These are phyloP conservation scores for Orthosia gracilis DNA, from an alignment of 2,888 invertebrate species.

Conservation along the genomic window DNA sequence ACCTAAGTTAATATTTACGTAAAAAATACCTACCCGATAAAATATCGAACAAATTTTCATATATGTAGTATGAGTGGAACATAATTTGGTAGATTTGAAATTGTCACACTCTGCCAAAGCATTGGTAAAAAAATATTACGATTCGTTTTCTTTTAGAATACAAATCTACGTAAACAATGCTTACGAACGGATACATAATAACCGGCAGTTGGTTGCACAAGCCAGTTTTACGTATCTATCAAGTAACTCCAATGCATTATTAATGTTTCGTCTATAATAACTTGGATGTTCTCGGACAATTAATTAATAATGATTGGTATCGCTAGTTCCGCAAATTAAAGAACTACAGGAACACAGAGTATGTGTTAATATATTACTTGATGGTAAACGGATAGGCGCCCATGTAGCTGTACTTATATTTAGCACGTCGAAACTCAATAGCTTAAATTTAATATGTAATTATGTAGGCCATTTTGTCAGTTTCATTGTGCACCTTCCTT, in stretches of 20 bases:
- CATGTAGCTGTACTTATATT: constrained; percentile 1
- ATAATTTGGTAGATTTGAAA: too few relatives aligned
- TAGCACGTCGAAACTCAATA: not conserved
- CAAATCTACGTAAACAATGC: constrained; percentile 26
- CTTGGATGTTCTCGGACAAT: constrained; percentile 43
- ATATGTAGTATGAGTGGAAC: too few relatives aligned
- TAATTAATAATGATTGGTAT: constrained; percentile 40
- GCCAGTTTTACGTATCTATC: constrained; percentile 36
- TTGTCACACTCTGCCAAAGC: too few relatives aligned
- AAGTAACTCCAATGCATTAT: constrained; percentile 50
- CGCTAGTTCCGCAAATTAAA: constrained; percentile 50
- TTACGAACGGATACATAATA: constrained; percentile 45
- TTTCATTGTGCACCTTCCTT: not conserved
- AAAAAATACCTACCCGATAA: too few relatives aligned
- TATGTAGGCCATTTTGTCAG: constrained; percentile 12
- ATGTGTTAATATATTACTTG: constrained; percentile 23
- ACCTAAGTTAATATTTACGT: too few relatives aligned
- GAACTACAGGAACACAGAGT: constrained; percentile 22
- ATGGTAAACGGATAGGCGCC: constrained; percentile 17
- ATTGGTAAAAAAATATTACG: not conserved
- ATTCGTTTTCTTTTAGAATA: not conserved
- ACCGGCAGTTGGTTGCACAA: constrained; percentile 58
- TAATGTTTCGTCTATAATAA: constrained; percentile 46
- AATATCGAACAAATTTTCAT: too few relatives aligned
- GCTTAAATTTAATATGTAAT: not conserved